Evolutionary conservation across 2,888 invertebrate species (phyloP).

Genomic region (Drepanosiphum platanoidis): DNA sequence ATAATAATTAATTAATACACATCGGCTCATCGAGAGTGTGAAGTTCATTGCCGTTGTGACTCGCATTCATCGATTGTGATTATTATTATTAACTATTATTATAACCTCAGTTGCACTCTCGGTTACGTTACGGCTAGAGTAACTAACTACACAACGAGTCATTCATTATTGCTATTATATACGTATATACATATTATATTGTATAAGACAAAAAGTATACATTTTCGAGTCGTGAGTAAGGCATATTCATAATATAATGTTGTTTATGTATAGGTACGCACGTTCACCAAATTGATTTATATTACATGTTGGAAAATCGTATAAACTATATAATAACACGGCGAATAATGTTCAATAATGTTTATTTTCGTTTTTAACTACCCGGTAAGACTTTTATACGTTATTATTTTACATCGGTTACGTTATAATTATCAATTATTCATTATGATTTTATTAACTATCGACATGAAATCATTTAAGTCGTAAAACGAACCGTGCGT

Average conservation of each 20-base stretch:
- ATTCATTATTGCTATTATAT: neutral
- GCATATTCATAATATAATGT: neutral
- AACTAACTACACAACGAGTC: neutral
- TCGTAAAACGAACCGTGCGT: no score
- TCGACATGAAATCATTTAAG: neutral
- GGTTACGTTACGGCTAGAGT: neutral
- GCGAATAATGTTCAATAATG: neutral
- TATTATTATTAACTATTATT: slow-evolving; percentile 11
- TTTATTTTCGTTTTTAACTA: neutral
- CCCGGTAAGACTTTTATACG: neutral
- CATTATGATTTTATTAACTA: neutral
- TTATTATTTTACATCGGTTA: neutral
- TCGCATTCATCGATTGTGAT: neutral
- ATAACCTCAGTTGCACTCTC: neutral
- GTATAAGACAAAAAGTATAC: slow-evolving; percentile 5
- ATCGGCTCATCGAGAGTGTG: neutral
- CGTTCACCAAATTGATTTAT: neutral
- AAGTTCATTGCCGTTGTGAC: slow-evolving; percentile 22
- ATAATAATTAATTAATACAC: neutral
- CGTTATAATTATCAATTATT: neutral
- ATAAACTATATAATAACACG: neutral
- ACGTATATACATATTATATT: neutral
- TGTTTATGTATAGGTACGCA: neutral
- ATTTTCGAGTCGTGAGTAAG: neutral
- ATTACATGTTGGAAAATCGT: neutral